Percentiles rank a stretch among this genome's conserved stretches.
phyloP scores from a whole-genome alignment of 2,888 invertebrate species.

The Nomada lathburiana region DNA sequence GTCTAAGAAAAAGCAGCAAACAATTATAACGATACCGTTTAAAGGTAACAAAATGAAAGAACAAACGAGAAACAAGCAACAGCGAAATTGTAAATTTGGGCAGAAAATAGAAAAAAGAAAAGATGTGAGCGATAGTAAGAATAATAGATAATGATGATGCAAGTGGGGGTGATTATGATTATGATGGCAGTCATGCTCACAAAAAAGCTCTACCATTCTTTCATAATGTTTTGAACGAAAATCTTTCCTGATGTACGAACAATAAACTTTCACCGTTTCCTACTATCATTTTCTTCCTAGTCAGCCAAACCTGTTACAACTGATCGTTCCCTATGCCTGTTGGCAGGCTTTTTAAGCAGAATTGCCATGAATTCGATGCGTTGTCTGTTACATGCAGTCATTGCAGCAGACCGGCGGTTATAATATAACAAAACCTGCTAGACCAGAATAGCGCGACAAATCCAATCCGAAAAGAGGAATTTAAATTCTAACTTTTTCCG shows the following conservation, averaged over 20 bases:
- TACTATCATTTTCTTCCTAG: conserved; percentile 39
- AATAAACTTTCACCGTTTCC: conserved; percentile 57
- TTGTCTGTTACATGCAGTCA: too few relatives aligned
- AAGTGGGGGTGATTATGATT: background rate
- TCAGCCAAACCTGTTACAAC: background rate
- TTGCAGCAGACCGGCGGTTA: too few relatives aligned
- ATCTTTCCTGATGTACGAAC: conserved; percentile 51
- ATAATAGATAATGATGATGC: background rate
- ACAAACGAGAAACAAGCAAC: conserved; percentile 7
- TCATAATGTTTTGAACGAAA: conserved; percentile 35
- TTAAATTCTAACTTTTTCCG: too few relatives aligned
- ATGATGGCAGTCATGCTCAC: conserved; percentile 8
- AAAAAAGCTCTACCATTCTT: conserved; percentile 31
- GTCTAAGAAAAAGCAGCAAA: background rate
- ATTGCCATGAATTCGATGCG: too few relatives aligned
- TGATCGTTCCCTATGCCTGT: too few relatives aligned
- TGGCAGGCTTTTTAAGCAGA: too few relatives aligned
- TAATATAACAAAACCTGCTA: too few relatives aligned
- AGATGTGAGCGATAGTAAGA: background rate
- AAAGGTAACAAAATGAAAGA: background rate
- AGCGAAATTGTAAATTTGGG: conserved; percentile 14
- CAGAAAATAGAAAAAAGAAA: background rate
- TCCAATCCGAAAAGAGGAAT: too few relatives aligned
- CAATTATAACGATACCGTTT: background rate
- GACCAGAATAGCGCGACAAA: too few relatives aligned